Conservation (phyloP, 2,113 vertebrate genomes). For the Piprites chloris region DNA sequence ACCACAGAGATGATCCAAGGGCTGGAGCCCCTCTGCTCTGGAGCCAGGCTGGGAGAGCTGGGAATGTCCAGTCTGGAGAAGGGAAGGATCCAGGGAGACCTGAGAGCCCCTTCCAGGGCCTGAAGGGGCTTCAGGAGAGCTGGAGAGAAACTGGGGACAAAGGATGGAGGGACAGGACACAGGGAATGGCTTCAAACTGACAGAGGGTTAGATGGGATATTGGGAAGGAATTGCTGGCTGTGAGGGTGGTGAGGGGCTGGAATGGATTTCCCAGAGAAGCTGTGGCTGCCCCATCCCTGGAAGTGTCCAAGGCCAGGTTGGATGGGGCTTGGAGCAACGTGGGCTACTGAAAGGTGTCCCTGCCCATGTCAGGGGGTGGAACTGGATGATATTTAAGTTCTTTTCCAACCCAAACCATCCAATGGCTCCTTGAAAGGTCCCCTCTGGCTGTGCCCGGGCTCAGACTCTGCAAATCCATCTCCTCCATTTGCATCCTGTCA, state of each 20-base stretch:
- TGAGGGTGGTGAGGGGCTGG: fast-evolving
- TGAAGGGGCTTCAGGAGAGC: neutral
- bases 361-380: fast-evolving
- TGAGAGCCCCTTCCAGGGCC: neutral
- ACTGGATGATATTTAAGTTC: too few species aligned
- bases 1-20: fast-evolving
- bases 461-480: neutral
- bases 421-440: neutral
- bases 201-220: neutral
- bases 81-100: fast-evolving
- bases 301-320: fast-evolving
- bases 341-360: neutral
- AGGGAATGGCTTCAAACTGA: fast-evolving
- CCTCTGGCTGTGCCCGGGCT: neutral
- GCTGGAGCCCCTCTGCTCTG: neutral
- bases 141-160: neutral
- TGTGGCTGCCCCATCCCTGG: neutral
- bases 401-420: neutral
- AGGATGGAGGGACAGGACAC: fast-evolving
- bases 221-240: neutral
- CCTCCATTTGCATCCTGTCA: fast-evolving
- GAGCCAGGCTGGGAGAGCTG: neutral
- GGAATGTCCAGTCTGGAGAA: neutral
- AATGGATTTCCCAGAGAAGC: neutral
- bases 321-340: fast-evolving